A percentile compares a stretch with the other conserved stretches of the same genome.
phyloP scores from a whole-genome alignment of 2,797 vertebrate species.

The Centropyge bicolor region DNA sequence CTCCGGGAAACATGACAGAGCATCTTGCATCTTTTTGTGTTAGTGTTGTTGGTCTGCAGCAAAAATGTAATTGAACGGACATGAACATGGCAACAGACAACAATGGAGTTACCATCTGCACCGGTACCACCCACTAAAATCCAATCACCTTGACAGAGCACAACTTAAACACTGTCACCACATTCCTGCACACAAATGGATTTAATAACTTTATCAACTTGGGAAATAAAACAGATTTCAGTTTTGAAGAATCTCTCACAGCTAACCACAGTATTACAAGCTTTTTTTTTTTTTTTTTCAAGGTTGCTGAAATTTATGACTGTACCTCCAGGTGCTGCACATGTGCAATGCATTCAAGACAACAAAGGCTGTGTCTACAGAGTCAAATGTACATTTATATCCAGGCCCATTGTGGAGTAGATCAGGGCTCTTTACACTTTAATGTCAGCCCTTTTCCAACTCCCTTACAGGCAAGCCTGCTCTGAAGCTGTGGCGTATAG shows the following conservation, averaged over 20 bases:
- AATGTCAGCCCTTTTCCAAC: too few species aligned
- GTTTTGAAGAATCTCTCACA: background rate
- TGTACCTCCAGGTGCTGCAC: background rate
- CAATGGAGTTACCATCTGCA: background rate
- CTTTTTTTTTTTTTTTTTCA: too few species aligned
- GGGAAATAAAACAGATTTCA: background rate
- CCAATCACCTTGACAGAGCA: background rate
- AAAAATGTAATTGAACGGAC: background rate
- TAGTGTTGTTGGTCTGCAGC: background rate
- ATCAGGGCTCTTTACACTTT: background rate
- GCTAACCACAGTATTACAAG: too few species aligned
- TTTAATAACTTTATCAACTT: too few species aligned
- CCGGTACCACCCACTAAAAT: background rate
- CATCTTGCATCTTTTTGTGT: background rate
- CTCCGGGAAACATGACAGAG: background rate
- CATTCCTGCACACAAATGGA: background rate
- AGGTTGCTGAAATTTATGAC: background rate
- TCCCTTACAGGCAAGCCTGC: background rate
- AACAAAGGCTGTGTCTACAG: background rate
- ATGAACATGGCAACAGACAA: background rate
- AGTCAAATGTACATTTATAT: background rate
- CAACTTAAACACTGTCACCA: background rate
- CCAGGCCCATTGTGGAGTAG: background rate
- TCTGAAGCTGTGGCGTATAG: background rate
- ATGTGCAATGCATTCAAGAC: background rate